These are phyloP conservation scores for Anarsia innoxiella DNA, from an alignment of 2,888 invertebrate species.

Conservation along the genomic window DNA sequence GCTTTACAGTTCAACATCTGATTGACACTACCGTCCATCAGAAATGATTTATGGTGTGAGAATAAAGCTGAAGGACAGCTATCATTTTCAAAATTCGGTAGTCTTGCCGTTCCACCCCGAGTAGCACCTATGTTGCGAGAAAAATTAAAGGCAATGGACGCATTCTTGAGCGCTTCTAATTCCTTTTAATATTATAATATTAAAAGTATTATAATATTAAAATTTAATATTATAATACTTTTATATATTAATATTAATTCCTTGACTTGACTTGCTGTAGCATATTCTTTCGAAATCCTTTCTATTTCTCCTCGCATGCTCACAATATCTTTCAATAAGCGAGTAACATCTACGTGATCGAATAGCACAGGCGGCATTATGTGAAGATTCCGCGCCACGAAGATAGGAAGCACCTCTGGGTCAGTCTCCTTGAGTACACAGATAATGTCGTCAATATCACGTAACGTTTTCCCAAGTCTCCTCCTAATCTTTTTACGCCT, in stretches of 20 bases:
- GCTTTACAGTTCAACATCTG: background rate
- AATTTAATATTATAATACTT: too few species aligned
- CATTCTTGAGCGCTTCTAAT: constrained; percentile 6
- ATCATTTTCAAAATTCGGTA: background rate
- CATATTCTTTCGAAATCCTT: constrained; percentile 8
- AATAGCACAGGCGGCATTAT: constrained; percentile 16
- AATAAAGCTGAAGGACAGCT: too few species aligned
- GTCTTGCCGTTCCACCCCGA: background rate
- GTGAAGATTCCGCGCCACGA: constrained; percentile 16
- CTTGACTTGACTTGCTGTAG: constrained; percentile 7
- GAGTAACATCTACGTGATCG: constrained; percentile 15
- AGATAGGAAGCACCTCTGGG: constrained; percentile 13
- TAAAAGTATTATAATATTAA: too few species aligned
- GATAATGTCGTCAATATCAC: constrained; percentile 14
- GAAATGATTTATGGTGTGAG: too few species aligned
- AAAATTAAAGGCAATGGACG: constrained; percentile 7
- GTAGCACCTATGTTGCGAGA: background rate
- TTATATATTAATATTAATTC: too few species aligned
- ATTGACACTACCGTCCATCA: background rate
- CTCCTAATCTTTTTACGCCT: constrained; percentile 12
- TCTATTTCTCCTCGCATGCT: constrained; percentile 10
- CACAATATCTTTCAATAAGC: constrained; percentile 15
- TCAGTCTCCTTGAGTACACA: constrained; percentile 11
- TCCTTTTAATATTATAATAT: too few species aligned
- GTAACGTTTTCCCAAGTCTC: constrained; percentile 7